These are phyloP conservation scores for Lepisosteus osseus DNA, from an alignment of 2,113 vertebrate species.

Conservation along the genomic window DNA sequence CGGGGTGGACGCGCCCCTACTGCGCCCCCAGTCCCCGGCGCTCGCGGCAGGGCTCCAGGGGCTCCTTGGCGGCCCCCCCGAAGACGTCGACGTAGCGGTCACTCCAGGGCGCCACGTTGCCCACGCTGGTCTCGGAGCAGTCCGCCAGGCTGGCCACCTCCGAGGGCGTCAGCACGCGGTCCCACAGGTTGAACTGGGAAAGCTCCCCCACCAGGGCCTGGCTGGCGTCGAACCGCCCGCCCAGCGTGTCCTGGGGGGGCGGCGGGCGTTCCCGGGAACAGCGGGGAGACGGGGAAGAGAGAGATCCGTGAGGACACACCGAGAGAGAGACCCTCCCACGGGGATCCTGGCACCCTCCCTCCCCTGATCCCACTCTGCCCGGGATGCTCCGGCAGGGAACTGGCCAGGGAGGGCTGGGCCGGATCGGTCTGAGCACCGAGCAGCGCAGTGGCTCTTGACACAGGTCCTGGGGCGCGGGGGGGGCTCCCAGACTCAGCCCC, in stretches of 20 bases:
- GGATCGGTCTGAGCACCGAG: no score
- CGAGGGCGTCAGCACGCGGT: slow-evolving; percentile 75
- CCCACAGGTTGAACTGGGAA: slow-evolving; percentile 90
- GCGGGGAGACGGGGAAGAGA: not conserved
- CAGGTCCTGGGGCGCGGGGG: no score
- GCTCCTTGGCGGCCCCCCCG: slow-evolving; percentile 79
- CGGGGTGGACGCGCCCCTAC: slow-evolving; percentile 9
- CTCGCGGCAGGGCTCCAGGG: slow-evolving; percentile 76
- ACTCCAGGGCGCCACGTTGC: slow-evolving; percentile 89
- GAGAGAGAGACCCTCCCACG: not conserved
- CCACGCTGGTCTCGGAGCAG: slow-evolving; percentile 75
- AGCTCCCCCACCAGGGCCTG: slow-evolving; percentile 93
- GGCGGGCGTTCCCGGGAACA: not conserved
- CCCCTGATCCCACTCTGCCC: no score
- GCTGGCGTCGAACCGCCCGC: slow-evolving; percentile 88
- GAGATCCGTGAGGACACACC: not conserved
- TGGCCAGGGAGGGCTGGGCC: no score
- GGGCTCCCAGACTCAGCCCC: no score
- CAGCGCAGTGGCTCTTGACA: no score
- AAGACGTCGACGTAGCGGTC: slow-evolving; percentile 84
- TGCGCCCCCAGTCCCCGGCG: slow-evolving; percentile 67
- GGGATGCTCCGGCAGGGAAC: no score
- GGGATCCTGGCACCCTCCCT: no score
- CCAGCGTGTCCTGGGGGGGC: slow-evolving; percentile 76
- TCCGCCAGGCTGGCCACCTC: slow-evolving; percentile 84